Conservation (phyloP, 2,888 invertebrate species). For the Acanthacorydalis orientalis region DNA sequence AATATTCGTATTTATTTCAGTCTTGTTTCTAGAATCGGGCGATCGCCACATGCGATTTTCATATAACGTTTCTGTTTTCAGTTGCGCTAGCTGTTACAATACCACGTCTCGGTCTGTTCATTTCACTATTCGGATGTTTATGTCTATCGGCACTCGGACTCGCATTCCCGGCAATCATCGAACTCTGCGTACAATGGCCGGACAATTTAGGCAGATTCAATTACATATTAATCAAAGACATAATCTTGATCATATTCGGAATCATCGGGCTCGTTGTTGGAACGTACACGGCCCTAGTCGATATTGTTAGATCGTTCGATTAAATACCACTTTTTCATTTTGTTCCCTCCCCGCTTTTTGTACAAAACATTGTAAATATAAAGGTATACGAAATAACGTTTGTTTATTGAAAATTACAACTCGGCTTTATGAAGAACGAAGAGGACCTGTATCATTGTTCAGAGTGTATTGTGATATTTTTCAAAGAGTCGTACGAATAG, state of each 20-base stretch:
- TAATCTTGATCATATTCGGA: slow-evolving; percentile 32
- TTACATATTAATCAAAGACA: slow-evolving; percentile 29
- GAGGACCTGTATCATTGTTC: no score
- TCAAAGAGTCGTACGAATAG: no score
- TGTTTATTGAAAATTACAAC: no score
- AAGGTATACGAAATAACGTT: no score
- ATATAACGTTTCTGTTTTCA: slow-evolving; percentile 25
- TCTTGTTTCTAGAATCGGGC: no score
- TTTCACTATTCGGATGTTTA: slow-evolving; percentile 58
- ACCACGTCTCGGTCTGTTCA: slow-evolving; percentile 54
- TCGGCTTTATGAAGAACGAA: no score
- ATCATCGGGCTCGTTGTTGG: slow-evolving; percentile 36
- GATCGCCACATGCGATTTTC: no score
- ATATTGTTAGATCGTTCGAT: slow-evolving; percentile 27
- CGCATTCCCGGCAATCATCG: slow-evolving; percentile 58
- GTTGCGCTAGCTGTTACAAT: slow-evolving; percentile 55
- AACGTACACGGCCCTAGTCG: slow-evolving; percentile 34
- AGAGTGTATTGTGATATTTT: no score
- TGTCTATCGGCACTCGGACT: slow-evolving; percentile 56
- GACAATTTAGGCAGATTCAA: slow-evolving; percentile 31
- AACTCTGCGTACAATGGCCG: slow-evolving; percentile 54
- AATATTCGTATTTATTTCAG: no score
- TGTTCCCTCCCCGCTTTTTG: no score
- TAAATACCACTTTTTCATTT: background rate
- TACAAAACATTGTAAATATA: no score